A percentile compares a stretch with the other conserved stretches of the same genome.
These are phyloP conservation scores for Lymantria dispar DNA, from an alignment of 2,888 invertebrate genomes.

Conservation along the genomic window DNA sequence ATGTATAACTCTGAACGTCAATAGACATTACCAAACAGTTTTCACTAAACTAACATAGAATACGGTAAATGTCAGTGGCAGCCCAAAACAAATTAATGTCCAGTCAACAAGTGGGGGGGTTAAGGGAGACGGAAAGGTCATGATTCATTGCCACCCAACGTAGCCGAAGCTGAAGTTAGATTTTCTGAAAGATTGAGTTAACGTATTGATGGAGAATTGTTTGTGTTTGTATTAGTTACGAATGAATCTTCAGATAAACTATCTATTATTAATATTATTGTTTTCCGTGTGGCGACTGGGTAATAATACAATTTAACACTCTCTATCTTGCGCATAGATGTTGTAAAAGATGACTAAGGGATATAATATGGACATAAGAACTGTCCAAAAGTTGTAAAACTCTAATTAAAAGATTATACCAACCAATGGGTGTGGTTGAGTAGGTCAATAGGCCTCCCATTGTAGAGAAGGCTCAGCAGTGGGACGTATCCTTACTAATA, in stretches of 20 bases:
- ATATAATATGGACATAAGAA: too few species aligned
- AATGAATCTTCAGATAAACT: background rate
- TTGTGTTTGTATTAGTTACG: background rate
- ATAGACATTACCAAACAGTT: background rate
- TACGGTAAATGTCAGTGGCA: background rate
- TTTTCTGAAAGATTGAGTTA: conserved; percentile 1
- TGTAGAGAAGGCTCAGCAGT: too few species aligned
- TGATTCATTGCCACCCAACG: conserved; percentile 28
- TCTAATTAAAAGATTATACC: too few species aligned
- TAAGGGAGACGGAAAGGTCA: background rate
- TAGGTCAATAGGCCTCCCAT: too few species aligned
- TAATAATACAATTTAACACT: too few species aligned
- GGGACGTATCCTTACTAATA: too few species aligned
- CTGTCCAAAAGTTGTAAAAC: too few species aligned
- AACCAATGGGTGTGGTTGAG: too few species aligned
- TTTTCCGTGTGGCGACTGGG: too few species aligned
- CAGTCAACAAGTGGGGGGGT: conserved; percentile 43
- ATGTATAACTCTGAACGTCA: background rate
- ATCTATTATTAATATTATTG: too few species aligned
- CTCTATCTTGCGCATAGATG: too few species aligned
- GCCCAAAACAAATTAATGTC: conserved; percentile 37
- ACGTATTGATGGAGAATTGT: background rate
- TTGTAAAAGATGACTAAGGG: too few species aligned
- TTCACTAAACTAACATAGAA: background rate
- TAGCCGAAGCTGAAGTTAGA: conserved; percentile 23